Base-by-base conservation (phyloP, 2,797 vertebrate species). In the Poeciliopsis presidionis region DNA sequence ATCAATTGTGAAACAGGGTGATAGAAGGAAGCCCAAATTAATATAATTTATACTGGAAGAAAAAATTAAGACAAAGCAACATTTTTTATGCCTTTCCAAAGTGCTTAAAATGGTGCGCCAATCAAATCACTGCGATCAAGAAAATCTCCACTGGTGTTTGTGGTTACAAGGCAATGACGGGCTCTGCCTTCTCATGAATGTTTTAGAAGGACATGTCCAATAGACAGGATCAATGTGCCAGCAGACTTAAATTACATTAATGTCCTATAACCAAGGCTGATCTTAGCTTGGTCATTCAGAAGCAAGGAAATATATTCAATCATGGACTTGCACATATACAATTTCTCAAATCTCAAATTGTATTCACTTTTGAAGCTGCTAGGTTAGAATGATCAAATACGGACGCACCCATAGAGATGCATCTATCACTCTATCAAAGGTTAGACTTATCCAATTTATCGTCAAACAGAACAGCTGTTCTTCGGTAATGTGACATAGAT, bases 211-310 rank as follows among this genome's bases (percentile, higher is more conserved):
- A 6, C 82, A 85, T 86, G 76, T 87, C 86, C 83, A 83, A 86
- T 84, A 79, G 81, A 87, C 67, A 6, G 70, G 75, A 88, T 92
- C 91, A 77, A 91, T 89, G 83, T 81, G 80, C 25, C 71, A 77
- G 77, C 81, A 75, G 77, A 86, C 86, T 84, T 91, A 81, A 89
- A 91, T 91, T 86, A 85, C 87, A 81, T 82, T 88, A 90, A 89
- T 86, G 88, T 87, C 78, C 86, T 51, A 69, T 88, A 84, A 86
- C 85, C 84, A 83, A 72, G 87, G 80, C 81, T 87, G 80, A 86
- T 78, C 81, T 84, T 41, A 76, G 73, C 51, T 72, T 57, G 74
- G 73, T 45, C 70, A 74, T 74, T 80, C 65, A 76, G 82, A 78
- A 87, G 84, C 6, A 30, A 73, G 16, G 9, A 71, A 73, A 77